Percentiles rank a stretch among this genome's conserved stretches.
Conservation (phyloP, 2,888 invertebrate genomes). For the Parnassius apollo region DNA sequence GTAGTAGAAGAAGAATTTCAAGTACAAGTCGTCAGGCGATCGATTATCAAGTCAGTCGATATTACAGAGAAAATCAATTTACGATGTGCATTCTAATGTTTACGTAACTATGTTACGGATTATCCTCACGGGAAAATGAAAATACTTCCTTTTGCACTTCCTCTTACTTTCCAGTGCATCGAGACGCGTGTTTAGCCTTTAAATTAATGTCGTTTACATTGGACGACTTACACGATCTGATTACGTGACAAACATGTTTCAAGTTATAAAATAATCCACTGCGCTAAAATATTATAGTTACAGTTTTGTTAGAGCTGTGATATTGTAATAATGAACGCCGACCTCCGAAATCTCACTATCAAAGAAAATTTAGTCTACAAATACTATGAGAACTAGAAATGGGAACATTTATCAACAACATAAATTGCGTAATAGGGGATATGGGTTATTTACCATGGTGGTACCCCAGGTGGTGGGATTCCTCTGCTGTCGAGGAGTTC, state of each 20-base stretch:
- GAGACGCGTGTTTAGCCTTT: constrained; percentile 14
- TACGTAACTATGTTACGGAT: constrained; percentile 12
- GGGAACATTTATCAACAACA: no score
- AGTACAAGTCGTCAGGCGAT: background rate
- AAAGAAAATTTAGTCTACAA: no score
- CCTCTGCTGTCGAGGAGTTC: no score
- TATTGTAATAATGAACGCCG: no score
- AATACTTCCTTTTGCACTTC: constrained; percentile 21
- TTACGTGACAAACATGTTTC: constrained; percentile 9
- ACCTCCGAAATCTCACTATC: no score
- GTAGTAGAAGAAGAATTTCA: background rate
- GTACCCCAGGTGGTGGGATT: no score
- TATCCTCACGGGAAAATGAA: constrained; percentile 22
- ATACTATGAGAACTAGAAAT: no score
- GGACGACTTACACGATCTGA: constrained; percentile 9
- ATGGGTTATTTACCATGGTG: no score
- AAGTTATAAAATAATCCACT: no score
- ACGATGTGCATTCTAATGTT: background rate
- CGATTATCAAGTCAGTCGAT: background rate
- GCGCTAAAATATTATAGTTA: no score
- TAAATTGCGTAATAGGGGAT: no score
- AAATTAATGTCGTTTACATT: constrained; percentile 9
- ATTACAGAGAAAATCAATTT: background rate
- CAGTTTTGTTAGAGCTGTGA: no score
- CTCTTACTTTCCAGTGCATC: constrained; percentile 21